phyloP scores from a whole-genome alignment of 2,113 vertebrate genomes.

The Hippocampus abdominalis region DNA sequence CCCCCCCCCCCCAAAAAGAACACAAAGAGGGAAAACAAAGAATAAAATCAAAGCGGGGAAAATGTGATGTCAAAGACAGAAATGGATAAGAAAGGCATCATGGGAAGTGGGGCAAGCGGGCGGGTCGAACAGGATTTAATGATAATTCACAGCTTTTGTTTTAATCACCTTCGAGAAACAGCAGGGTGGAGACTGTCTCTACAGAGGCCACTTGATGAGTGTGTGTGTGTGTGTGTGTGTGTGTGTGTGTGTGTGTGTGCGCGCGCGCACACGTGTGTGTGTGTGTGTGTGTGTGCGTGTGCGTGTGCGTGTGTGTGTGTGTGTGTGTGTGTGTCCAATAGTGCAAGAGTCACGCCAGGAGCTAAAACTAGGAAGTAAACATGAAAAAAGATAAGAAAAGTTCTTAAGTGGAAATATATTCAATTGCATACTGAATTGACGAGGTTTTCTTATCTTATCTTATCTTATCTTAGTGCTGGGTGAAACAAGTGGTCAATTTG shows the following conservation, averaged over 20 bases:
- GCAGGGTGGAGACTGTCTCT: constrained; percentile 25
- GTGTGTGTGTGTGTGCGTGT: not conserved
- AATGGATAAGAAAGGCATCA: constrained; percentile 23
- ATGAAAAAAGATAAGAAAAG: not conserved
- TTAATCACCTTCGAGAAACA: constrained; percentile 40
- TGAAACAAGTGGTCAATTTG: no score
- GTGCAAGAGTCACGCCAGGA: constrained; percentile 54
- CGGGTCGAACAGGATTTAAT: constrained; percentile 38
- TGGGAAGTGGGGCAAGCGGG: constrained; percentile 45
- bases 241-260: constrained; percentile 5
- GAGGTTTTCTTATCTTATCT: no score
- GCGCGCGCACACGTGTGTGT: no score
- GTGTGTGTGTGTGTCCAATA: constrained; percentile 26
- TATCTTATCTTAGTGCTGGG: no score
- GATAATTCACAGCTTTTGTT: constrained; percentile 33
- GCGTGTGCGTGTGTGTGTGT: constrained; percentile 9
- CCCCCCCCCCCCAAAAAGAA: not conserved
- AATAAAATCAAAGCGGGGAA: not conserved
- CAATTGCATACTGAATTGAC: no score
- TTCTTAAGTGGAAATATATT: not conserved
- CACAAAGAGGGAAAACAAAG: constrained; percentile 2
- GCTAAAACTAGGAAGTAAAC: constrained; percentile 53
- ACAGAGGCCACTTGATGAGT: not conserved
- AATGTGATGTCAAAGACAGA: constrained; percentile 3
- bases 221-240: constrained; percentile 2